These are phyloP conservation scores for Alsophila aescularia DNA, from an alignment of 2,888 invertebrate species.

Conservation along the genomic window DNA sequence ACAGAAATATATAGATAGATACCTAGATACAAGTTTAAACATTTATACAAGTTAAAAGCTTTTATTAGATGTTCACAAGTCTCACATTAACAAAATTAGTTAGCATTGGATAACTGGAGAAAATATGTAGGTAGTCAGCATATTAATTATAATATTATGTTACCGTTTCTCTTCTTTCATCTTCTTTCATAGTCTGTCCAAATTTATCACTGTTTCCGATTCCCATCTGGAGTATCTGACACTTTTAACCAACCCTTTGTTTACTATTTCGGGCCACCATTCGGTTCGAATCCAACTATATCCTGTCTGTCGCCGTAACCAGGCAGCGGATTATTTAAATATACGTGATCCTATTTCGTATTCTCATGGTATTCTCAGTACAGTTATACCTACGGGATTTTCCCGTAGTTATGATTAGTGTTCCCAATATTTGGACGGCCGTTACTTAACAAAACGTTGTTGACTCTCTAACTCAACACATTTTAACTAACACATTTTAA, in stretches of 20 bases:
- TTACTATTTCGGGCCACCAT: slow-evolving; percentile 10
- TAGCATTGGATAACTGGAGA: no score
- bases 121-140: no score
- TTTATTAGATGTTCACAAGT: no score
- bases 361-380: not conserved
- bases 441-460: no score
- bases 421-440: not conserved
- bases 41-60: no score
- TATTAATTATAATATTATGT: no score
- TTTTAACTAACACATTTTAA: no score
- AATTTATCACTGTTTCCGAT: not conserved
- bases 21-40: no score
- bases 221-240: not conserved
- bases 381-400: not conserved
- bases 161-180: no score
- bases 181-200: not conserved
- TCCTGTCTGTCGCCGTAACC: slow-evolving; percentile 6
- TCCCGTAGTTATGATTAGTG: not conserved
- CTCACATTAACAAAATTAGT: no score
- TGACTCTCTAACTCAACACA: no score
- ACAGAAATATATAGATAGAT: no score
- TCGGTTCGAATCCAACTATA: slow-evolving; percentile 15
- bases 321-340: slow-evolving; percentile 1
- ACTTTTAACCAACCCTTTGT: slow-evolving; percentile 6
- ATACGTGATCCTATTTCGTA: slow-evolving; percentile 2